These are phyloP conservation scores for Megastigmus dorsalis DNA, from an alignment of 2,888 invertebrate genomes.

Conservation along the genomic window DNA sequence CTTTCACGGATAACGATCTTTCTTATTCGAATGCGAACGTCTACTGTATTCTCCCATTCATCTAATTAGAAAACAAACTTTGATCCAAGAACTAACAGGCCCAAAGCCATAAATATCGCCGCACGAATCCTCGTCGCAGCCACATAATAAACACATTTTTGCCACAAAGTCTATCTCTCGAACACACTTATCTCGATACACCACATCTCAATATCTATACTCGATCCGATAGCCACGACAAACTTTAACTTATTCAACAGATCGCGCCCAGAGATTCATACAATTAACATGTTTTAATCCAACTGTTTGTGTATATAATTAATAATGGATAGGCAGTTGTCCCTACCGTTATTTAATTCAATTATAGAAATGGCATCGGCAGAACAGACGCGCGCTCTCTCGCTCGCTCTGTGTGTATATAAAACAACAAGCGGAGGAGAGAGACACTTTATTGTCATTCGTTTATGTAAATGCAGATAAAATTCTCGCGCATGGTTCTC, in stretches of 20 bases:
- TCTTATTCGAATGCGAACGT: too few species aligned
- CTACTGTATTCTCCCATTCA: too few species aligned
- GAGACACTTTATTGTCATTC: constrained; percentile 27
- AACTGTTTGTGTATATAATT: background rate
- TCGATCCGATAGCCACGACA: background rate
- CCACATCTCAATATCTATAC: background rate
- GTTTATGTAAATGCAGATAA: constrained; percentile 36
- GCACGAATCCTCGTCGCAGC: too few species aligned
- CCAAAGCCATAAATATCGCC: too few species aligned
- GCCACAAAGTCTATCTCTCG: too few species aligned
- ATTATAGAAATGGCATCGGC: constrained; percentile 9
- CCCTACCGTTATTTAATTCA: constrained; percentile 17
- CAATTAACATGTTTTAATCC: constrained; percentile 24
- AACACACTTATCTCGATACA: background rate
- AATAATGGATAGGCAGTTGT: constrained; percentile 23
- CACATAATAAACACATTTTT: too few species aligned
- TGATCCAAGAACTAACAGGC: too few species aligned
- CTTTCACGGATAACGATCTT: too few species aligned
- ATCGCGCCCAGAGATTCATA: background rate
- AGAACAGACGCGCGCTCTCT: too few species aligned
- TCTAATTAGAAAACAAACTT: too few species aligned
- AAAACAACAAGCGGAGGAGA: too few species aligned
- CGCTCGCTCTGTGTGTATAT: background rate
- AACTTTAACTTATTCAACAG: background rate
- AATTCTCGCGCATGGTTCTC: background rate